A percentile compares a stretch with the other conserved stretches of the same genome.
Evolutionary conservation across 2,113 vertebrate genomes (phyloP).

Genomic region (Cottus gobio): DNA sequence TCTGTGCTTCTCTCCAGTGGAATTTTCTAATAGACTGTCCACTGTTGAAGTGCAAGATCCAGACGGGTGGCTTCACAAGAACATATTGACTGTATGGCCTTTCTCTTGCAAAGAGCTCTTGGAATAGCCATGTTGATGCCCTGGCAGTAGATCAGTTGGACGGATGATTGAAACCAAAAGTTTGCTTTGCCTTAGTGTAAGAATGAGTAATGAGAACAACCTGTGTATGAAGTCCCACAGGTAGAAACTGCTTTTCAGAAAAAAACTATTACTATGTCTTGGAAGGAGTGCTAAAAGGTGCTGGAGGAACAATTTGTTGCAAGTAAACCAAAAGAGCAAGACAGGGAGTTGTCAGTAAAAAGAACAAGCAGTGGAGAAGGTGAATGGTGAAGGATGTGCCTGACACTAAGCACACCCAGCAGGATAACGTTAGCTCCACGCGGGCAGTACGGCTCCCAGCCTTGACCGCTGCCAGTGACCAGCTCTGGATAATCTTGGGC

Average conservation of each 20-base stretch:
- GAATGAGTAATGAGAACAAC: conserved; percentile 14
- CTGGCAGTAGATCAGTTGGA: conserved; percentile 47
- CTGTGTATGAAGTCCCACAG: neutral
- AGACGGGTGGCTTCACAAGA: conserved; percentile 42
- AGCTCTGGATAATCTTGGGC: conserved; percentile 46
- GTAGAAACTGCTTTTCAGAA: neutral
- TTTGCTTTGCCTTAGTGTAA: conserved; percentile 32
- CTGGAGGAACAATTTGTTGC: conserved; percentile 11
- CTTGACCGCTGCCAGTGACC: conserved; percentile 78
- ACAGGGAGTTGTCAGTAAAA: conserved; percentile 44
- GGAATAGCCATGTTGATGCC: conserved; percentile 55
- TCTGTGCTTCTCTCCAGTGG: conserved; percentile 46
- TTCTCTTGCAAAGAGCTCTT: conserved; percentile 61
- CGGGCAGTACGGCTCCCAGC: conserved; percentile 65
- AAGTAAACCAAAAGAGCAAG: conserved; percentile 30
- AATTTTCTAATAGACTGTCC: conserved; percentile 55
- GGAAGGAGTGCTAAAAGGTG: neutral
- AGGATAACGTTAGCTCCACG: conserved; percentile 69
- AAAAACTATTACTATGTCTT: neutral
- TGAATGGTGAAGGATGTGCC: conserved; percentile 70
- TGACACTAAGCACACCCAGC: conserved; percentile 68
- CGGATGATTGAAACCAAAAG: conserved; percentile 43
- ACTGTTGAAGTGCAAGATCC: conserved; percentile 58
- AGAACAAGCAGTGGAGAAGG: conserved; percentile 49
- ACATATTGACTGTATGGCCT: conserved; percentile 44